A percentile compares a stretch with the other conserved stretches of the same genome.
Evolutionary conservation across 2,113 vertebrate genomes (phyloP).

Genomic region (Rhinopomastus cyanomelas): DNA sequence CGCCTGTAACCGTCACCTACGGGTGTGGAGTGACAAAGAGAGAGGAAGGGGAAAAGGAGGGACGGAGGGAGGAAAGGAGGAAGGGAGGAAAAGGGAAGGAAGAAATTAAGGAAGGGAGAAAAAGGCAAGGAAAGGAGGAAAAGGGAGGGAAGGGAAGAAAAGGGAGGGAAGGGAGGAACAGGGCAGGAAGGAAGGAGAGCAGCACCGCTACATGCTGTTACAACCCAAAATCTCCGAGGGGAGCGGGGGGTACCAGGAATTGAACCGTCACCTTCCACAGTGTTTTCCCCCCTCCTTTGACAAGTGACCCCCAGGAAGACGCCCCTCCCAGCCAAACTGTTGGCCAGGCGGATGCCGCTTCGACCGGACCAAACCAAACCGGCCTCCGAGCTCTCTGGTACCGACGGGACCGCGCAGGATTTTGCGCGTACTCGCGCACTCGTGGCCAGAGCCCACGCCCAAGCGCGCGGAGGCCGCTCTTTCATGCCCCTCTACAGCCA

Average conservation of each 20-base stretch:
- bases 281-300: not conserved
- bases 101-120: not conserved
- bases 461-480: not conserved
- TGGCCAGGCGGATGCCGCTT: not conserved
- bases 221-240: not conserved
- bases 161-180: not conserved
- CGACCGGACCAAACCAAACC: not conserved
- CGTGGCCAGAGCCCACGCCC: not conserved
- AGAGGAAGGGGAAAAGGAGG: too few relatives aligned
- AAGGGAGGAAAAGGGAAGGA: not conserved
- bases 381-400: not conserved
- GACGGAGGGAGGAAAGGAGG: fast-evolving
- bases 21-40: not conserved
- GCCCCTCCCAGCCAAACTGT: too few relatives aligned
- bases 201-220: not conserved
- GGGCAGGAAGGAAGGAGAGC: not conserved
- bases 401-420: not conserved
- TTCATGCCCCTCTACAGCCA: not conserved
- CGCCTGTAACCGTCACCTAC: not conserved
- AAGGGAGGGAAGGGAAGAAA: too few relatives aligned
- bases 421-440: not conserved
- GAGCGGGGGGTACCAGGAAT: not conserved
- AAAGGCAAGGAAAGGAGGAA: not conserved
- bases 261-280: not conserved
- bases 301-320: constrained; percentile 15